Evolutionary conservation across 2,113 vertebrate species (phyloP).

Genomic region (Mionectes macconnelli): DNA sequence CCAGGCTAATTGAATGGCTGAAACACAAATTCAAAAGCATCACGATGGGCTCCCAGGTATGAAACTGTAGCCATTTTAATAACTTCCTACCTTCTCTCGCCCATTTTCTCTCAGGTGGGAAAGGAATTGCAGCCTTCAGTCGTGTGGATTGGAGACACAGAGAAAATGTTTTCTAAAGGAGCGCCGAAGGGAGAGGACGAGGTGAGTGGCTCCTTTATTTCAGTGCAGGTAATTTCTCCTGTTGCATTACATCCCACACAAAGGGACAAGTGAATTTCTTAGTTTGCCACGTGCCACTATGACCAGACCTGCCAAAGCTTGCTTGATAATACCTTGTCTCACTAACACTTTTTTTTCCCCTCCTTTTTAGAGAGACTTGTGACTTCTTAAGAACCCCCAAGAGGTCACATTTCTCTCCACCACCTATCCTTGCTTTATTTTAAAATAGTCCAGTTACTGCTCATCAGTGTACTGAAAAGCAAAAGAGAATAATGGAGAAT

Average conservation of each 20-base stretch:
- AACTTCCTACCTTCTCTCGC: neutral
- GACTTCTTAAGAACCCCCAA: slow-evolving; percentile 30
- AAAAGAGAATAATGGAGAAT: slow-evolving; percentile 7
- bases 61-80: neutral
- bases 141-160: slow-evolving; percentile 83
- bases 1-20: neutral
- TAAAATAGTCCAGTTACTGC: slow-evolving; percentile 38
- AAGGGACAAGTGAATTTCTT: slow-evolving; percentile 7
- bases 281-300: neutral
- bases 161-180: slow-evolving; percentile 82
- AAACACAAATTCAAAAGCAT: neutral
- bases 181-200: slow-evolving; percentile 62
- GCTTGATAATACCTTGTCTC: slow-evolving; percentile 34
- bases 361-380: slow-evolving; percentile 28
- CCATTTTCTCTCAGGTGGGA: slow-evolving; percentile 75
- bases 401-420: slow-evolving; percentile 41
- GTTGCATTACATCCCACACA: neutral
- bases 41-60: neutral
- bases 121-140: slow-evolving; percentile 84
- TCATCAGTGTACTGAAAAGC: slow-evolving; percentile 27
- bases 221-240: neutral
- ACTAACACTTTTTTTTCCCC: neutral
- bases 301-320: slow-evolving; percentile 22
- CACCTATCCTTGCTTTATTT: slow-evolving; percentile 38
- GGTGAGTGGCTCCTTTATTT: slow-evolving; percentile 58